Evolutionary conservation across 30 jellyfish, hydroid and myxozoan genomes (phyloP).

Genomic region (Cassiopea xamachana): DNA sequence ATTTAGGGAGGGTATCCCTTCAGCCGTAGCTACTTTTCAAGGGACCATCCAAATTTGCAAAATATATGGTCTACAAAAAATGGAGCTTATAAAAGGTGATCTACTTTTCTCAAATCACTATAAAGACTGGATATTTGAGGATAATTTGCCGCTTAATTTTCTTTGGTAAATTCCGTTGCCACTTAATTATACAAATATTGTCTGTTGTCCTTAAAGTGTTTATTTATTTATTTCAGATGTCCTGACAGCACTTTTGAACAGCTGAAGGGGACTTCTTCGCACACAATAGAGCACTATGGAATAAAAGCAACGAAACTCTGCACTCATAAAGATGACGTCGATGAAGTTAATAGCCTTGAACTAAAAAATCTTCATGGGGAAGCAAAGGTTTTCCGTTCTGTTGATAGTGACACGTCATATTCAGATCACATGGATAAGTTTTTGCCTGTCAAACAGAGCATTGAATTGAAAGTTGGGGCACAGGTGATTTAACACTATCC

Average conservation of each 20-base stretch:
- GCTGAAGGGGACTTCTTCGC: slow-evolving; percentile 53
- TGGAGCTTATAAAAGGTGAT: too few relatives aligned
- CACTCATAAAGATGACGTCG: slow-evolving; percentile 91
- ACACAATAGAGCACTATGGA: slow-evolving; percentile 64
- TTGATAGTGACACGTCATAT: slow-evolving; percentile 70
- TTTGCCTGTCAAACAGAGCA: slow-evolving; percentile 64
- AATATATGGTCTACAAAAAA: too few relatives aligned
- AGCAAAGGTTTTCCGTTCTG: slow-evolving; percentile 54
- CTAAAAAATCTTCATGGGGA: slow-evolving; percentile 80
- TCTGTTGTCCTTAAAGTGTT: too few relatives aligned
- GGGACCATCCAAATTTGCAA: too few relatives aligned
- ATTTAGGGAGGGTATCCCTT: too few relatives aligned
- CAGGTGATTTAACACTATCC: slow-evolving; percentile 69
- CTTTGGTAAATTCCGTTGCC: too few relatives aligned
- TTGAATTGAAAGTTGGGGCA: slow-evolving; percentile 92
- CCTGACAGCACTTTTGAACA: slow-evolving; percentile 73
- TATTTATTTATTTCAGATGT: slow-evolving; percentile 60
- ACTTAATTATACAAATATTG: too few relatives aligned
- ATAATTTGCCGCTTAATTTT: too few relatives aligned
- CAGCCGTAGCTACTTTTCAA: too few relatives aligned
- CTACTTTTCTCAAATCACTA: too few relatives aligned
- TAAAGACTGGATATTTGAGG: too few relatives aligned
- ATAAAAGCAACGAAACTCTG: slow-evolving; percentile 91
- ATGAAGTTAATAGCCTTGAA: slow-evolving; percentile 67
- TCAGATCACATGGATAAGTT: slow-evolving; percentile 77